Conservation (phyloP, 1,140 invertebrate species). For the Drosophila sp. region DNA sequence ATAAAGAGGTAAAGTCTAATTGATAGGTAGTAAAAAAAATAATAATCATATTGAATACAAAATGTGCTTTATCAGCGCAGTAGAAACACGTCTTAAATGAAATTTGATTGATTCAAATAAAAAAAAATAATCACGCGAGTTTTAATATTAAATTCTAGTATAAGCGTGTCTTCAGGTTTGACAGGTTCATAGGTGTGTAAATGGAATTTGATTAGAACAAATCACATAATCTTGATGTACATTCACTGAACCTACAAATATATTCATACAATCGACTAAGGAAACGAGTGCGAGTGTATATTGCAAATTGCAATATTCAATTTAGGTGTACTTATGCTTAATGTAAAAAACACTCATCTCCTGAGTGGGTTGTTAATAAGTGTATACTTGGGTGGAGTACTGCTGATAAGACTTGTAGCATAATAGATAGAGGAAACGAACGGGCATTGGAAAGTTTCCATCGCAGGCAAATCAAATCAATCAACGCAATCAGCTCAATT, state of each 20-base stretch:
- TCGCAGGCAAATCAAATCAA: constrained; percentile 62
- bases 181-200: constrained; percentile 57
- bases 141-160: constrained; percentile 50
- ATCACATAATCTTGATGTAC: constrained; percentile 54
- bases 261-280: neutral
- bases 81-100: constrained; percentile 33
- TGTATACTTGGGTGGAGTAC: constrained; percentile 13
- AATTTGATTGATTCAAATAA: constrained; percentile 62
- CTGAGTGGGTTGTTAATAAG: constrained; percentile 24
- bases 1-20: neutral
- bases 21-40: constrained; percentile 13
- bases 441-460: constrained; percentile 68
- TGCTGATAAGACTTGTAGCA: constrained; percentile 54
- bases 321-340: constrained; percentile 45
- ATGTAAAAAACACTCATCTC: constrained; percentile 48
- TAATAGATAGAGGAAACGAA: constrained; percentile 14
- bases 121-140: constrained; percentile 63
- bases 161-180: constrained; percentile 47
- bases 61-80: constrained; percentile 3
- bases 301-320: constrained; percentile 11
- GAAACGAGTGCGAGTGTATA: constrained; percentile 11
- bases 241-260: neutral
- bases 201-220: constrained; percentile 57
- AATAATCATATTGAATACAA: constrained; percentile 13
- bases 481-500: constrained; percentile 73